These are phyloP conservation scores for Chloroceryle amazona DNA, from an alignment of 2,797 vertebrate genomes.

Conservation along the genomic window DNA sequence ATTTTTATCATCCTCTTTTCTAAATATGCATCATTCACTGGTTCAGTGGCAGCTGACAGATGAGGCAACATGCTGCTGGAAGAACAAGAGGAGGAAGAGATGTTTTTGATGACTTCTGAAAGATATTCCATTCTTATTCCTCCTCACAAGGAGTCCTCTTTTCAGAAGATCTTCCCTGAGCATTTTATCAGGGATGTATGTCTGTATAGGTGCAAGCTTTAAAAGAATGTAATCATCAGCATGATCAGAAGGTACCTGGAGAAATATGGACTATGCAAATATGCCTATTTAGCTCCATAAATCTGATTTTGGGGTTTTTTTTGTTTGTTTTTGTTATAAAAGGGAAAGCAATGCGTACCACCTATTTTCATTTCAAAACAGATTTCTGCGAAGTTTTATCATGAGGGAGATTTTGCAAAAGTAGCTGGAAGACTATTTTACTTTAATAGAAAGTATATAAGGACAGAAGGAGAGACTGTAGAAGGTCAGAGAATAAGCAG, in stretches of 20 bases:
- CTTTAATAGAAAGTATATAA: not conserved
- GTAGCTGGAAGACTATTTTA: not conserved
- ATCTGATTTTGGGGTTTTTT: not conserved
- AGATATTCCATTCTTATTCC: not conserved
- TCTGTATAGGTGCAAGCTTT: not conserved
- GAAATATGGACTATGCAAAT: not conserved
- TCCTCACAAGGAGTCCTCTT: not conserved
- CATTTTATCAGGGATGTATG: not conserved
- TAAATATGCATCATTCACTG: not conserved
- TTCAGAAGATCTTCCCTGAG: not conserved
- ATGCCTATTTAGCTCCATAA: not conserved
- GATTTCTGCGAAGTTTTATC: not conserved
- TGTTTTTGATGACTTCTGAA: not conserved
- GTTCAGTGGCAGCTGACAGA: not conserved
- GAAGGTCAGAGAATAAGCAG: not conserved
- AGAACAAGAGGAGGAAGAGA: not conserved
- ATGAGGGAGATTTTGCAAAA: not conserved
- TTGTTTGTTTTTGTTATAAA: not conserved
- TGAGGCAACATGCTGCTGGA: not conserved
- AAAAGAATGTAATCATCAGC: not conserved
- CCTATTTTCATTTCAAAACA: not conserved
- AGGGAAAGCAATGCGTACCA: not conserved
- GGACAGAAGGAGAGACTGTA: not conserved
- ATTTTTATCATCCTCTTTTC: not conserved
- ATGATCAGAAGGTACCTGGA: not conserved